Conservation (phyloP, 1,140 invertebrate genomes). For the Diplogasteroides magnus region DNA sequence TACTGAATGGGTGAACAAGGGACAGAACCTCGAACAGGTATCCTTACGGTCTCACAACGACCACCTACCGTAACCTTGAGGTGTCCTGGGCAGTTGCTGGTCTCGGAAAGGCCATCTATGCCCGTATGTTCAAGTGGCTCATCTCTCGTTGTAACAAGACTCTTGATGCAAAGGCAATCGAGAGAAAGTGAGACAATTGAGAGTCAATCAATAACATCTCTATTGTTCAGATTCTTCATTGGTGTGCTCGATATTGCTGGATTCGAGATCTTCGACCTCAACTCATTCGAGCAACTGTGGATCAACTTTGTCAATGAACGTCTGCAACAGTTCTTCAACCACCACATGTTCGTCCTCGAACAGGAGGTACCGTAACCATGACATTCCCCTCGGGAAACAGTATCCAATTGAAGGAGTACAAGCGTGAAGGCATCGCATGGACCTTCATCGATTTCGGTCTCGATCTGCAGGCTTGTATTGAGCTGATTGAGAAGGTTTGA, state of each 20-base stretch:
- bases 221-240: slow-evolving; percentile 55
- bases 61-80: too few relatives aligned
- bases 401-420: slow-evolving; percentile 66
- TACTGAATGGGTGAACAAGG: slow-evolving; percentile 66
- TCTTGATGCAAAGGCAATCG: slow-evolving; percentile 62
- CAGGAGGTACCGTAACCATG: slow-evolving; percentile 73
- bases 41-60: too few relatives aligned
- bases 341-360: slow-evolving; percentile 97
- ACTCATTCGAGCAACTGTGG: slow-evolving; percentile 99
- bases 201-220: not conserved
- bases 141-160: slow-evolving; percentile 64
- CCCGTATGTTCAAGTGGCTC: slow-evolving; percentile 65
- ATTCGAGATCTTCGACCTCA: slow-evolving; percentile 99
- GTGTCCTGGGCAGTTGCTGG: slow-evolving; percentile 62
- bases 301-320: slow-evolving; percentile 99
- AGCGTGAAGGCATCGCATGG: slow-evolving; percentile 95
- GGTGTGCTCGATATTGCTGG: slow-evolving; percentile 99
- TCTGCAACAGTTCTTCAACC: slow-evolving; percentile 99
- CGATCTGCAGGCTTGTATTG: slow-evolving; percentile 95
- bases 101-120: slow-evolving; percentile 65
- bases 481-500: slow-evolving; percentile 94
- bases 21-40: slow-evolving; percentile 69
- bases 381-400: not conserved
- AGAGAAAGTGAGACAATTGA: slow-evolving; percentile 35
- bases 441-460: slow-evolving; percentile 99